phyloP scores from a whole-genome alignment of 2,888 invertebrate genomes.

The Drosophila pseudotalamancana region DNA sequence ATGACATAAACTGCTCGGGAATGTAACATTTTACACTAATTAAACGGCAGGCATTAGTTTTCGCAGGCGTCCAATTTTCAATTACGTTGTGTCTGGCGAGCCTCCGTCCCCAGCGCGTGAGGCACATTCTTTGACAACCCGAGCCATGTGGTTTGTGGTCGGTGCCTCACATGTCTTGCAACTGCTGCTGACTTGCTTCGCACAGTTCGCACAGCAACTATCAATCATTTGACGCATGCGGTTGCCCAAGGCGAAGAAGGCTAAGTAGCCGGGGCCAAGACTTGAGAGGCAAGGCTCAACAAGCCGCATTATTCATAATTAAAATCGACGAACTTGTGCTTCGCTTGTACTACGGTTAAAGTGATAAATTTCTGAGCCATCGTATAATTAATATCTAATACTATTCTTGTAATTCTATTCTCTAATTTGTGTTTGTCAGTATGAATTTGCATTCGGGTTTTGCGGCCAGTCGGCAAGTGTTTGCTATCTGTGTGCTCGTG shows the following conservation, averaged over 20 bases:
- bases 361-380: constrained; percentile 23
- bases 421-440: constrained; percentile 17
- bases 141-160: constrained; percentile 4
- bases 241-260: constrained; percentile 19
- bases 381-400: constrained; percentile 65
- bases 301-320: constrained; percentile 69
- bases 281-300: background rate
- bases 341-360: constrained; percentile 6
- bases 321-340: constrained; percentile 58
- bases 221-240: constrained; percentile 65
- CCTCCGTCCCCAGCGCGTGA: background rate
- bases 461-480: constrained; percentile 7
- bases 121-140: background rate
- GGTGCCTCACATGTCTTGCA: constrained; percentile 11
- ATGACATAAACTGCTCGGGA: constrained; percentile 24
- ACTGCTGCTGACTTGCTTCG: constrained; percentile 23
- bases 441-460: constrained; percentile 44
- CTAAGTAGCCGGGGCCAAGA: constrained; percentile 10
- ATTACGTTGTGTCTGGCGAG: constrained; percentile 15
- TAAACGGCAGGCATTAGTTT: constrained; percentile 34
- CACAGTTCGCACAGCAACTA: constrained; percentile 47
- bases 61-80: constrained; percentile 23
- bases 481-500: background rate
- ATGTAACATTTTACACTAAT: constrained; percentile 51
- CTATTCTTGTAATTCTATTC: constrained; percentile 6